These are phyloP conservation scores for Polyploca ridens DNA, from an alignment of 2,888 invertebrate species.

Conservation along the genomic window DNA sequence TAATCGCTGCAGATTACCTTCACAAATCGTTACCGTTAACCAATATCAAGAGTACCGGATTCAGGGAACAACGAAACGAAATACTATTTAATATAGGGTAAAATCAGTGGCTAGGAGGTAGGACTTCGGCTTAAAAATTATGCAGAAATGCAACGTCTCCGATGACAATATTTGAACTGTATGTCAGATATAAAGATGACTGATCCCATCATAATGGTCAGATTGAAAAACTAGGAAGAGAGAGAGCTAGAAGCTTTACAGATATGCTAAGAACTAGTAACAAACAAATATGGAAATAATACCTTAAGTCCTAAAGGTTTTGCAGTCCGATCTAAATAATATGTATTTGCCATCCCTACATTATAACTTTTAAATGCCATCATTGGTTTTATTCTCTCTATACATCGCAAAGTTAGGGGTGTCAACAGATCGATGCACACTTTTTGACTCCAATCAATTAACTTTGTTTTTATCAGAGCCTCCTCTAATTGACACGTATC, in stretches of 20 bases:
- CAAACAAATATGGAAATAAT: neutral
- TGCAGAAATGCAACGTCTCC: too few relatives aligned
- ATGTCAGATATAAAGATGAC: too few relatives aligned
- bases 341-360: slow-evolving; percentile 24
- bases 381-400: slow-evolving; percentile 22
- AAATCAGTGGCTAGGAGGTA: too few relatives aligned
- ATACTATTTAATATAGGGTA: too few relatives aligned
- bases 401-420: slow-evolving; percentile 23
- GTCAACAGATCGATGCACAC: slow-evolving; percentile 20
- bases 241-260: neutral
- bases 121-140: too few relatives aligned
- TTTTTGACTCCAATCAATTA: slow-evolving; percentile 39
- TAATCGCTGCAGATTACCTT: too few relatives aligned
- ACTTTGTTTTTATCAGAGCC: slow-evolving; percentile 37
- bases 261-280: neutral
- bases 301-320: slow-evolving; percentile 30
- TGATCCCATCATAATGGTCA: too few relatives aligned
- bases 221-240: too few relatives aligned
- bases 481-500: slow-evolving; percentile 43
- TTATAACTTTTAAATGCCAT: slow-evolving; percentile 24
- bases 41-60: too few relatives aligned
- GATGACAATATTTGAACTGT: too few relatives aligned
- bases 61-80: too few relatives aligned
- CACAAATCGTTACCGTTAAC: too few relatives aligned
- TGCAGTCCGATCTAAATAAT: slow-evolving; percentile 21